phyloP scores from a whole-genome alignment of 2,113 vertebrate species.

The Enhydra lutris region DNA sequence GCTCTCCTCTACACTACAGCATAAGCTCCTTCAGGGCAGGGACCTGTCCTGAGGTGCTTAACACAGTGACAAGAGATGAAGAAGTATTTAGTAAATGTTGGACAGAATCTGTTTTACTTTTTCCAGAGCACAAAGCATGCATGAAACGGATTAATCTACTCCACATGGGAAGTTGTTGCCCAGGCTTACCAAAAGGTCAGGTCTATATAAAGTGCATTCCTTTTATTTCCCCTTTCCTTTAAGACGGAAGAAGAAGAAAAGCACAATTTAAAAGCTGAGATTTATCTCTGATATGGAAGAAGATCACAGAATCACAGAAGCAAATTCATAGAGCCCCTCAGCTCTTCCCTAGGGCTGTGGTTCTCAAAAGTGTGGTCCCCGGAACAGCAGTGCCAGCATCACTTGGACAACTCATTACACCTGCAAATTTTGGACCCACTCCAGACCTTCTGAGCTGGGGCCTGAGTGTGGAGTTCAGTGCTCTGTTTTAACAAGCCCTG shows the following conservation, averaged over 20 bases:
- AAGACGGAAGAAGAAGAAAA: background rate
- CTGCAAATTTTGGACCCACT: background rate
- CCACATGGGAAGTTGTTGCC: background rate
- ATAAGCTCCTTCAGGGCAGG: background rate
- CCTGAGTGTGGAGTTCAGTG: background rate
- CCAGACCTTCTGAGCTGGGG: background rate
- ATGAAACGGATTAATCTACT: constrained; percentile 8
- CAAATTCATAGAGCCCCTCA: background rate
- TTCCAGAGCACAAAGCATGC: constrained; percentile 1
- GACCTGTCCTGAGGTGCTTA: background rate
- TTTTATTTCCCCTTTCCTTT: background rate
- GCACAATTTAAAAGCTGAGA: background rate
- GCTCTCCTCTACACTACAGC: background rate
- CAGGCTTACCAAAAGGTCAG: constrained; percentile 18
- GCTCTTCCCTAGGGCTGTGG: background rate
- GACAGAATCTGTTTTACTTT: constrained; percentile 38
- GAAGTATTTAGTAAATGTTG: background rate
- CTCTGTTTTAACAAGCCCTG: background rate
- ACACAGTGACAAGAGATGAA: background rate
- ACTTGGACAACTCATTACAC: background rate
- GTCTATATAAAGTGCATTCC: constrained; percentile 3
- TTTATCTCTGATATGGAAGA: background rate
- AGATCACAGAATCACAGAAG: background rate
- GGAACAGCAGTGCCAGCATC: background rate
- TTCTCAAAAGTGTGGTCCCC: background rate